These are phyloP conservation scores for Limnephilus auricula DNA, from an alignment of 2,888 invertebrate genomes.

Conservation along the genomic window DNA sequence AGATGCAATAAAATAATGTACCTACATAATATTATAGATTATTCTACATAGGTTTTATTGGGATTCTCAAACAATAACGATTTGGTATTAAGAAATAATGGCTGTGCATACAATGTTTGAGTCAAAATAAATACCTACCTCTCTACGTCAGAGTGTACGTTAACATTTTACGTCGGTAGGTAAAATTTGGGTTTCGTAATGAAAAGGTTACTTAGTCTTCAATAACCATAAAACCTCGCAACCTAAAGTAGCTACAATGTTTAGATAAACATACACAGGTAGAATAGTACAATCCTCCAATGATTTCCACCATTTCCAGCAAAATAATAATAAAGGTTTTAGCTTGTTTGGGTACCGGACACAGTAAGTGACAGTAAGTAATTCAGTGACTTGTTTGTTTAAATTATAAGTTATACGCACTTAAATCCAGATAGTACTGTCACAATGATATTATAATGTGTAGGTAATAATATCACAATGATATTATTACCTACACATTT, in stretches of 20 bases:
- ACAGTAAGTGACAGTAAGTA: no score
- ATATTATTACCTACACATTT: background rate
- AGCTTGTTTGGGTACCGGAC: background rate
- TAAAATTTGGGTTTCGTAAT: background rate
- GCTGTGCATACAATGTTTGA: background rate
- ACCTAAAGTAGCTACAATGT: background rate
- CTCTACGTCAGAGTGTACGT: background rate
- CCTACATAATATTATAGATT: no score
- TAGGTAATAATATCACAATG: no score
- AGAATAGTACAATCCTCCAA: background rate
- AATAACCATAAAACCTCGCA: background rate
- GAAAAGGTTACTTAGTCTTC: background rate
- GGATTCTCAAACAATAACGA: no score
- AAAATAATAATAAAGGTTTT: background rate
- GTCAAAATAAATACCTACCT: background rate
- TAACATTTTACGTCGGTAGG: background rate
- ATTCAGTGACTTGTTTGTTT: background rate
- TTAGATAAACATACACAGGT: background rate
- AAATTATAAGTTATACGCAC: background rate
- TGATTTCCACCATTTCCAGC: background rate
- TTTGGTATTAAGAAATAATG: background rate
- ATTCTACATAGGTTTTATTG: no score
- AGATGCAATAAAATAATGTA: no score
- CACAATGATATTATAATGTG: background rate
- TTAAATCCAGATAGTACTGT: background rate